A percentile compares a stretch with the other conserved stretches of the same genome.
Conservation (phyloP, 2,888 invertebrate species). For the Xylophagus ater region DNA sequence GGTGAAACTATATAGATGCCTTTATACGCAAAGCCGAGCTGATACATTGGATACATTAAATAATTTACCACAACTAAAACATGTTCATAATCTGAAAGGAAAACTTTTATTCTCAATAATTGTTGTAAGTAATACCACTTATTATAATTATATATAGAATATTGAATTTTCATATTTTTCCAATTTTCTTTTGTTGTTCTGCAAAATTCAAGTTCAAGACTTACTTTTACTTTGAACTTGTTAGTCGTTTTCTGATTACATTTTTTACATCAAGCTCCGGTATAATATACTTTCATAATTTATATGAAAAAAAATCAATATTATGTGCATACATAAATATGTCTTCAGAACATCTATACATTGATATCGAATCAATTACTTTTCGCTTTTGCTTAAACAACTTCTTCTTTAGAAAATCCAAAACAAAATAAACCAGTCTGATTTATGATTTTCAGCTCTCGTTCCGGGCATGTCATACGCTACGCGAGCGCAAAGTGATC, state of each 20-base stretch:
- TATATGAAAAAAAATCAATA: too few relatives aligned
- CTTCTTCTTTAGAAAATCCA: not conserved
- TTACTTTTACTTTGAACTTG: conserved; percentile 13
- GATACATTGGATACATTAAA: conserved; percentile 80
- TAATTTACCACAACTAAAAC: conserved; percentile 64
- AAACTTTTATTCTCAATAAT: conserved; percentile 93
- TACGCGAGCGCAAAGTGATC: conserved; percentile 59
- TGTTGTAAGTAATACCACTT: conserved; percentile 58
- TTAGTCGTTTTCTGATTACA: too few relatives aligned
- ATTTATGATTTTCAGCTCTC: conserved; percentile 46
- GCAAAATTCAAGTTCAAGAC: conserved; percentile 2
- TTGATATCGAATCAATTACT: too few relatives aligned
- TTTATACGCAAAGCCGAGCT: conserved; percentile 75
- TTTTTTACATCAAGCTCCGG: too few relatives aligned
- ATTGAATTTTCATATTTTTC: conserved; percentile 12
- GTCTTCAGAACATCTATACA: too few relatives aligned
- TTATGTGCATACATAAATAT: too few relatives aligned
- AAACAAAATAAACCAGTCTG: not conserved
- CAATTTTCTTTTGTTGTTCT: conserved; percentile 10
- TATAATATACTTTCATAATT: too few relatives aligned
- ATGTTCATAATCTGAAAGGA: conserved; percentile 80
- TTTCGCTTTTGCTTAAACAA: conserved; percentile 8
- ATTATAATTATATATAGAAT: conserved; percentile 9
- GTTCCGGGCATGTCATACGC: conserved; percentile 58
- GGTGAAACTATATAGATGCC: conserved; percentile 68